A percentile compares a stretch with the other conserved stretches of the same genome.
Conservation (phyloP, 1,140 invertebrate species). For the Leptinotarsa lineolata region DNA sequence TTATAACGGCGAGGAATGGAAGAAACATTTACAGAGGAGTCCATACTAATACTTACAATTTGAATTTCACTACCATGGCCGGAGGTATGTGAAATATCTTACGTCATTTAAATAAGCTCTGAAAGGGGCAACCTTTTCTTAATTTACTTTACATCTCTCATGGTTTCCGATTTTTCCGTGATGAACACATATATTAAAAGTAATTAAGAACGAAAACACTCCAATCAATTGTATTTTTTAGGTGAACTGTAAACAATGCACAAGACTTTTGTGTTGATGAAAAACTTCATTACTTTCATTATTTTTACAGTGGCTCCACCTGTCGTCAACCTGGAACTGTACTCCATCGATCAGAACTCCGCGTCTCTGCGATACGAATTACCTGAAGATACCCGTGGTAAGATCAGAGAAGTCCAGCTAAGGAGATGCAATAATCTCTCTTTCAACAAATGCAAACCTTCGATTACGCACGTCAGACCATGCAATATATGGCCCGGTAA, state of each 20-base stretch:
- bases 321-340: conserved; percentile 43
- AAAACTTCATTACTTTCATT: too few species aligned
- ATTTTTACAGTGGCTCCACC: conserved; percentile 36
- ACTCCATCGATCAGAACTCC: conserved; percentile 38
- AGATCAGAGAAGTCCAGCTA: conserved; percentile 36
- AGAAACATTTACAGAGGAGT: conserved; percentile 27
- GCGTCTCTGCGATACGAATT: conserved; percentile 43
- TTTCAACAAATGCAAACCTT: conserved; percentile 42
- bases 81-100: conserved; percentile 34
- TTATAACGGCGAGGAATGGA: conserved; percentile 38
- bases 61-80: conserved; percentile 40
- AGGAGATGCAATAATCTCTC: conserved; percentile 38
- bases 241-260: too few species aligned
- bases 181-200: too few species aligned
- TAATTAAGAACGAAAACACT: too few species aligned
- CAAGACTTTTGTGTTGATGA: too few species aligned
- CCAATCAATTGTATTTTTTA: too few species aligned
- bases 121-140: too few species aligned
- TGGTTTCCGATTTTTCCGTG: too few species aligned
- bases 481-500: conserved; percentile 42
- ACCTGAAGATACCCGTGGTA: conserved; percentile 36
- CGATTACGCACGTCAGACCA: conserved; percentile 24
- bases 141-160: too few species aligned
- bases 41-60: conserved; percentile 22
- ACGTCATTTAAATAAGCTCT: too few species aligned